These are phyloP conservation scores for Frankliniella intonsa DNA, from an alignment of 2,888 invertebrate species.

Conservation along the genomic window DNA sequence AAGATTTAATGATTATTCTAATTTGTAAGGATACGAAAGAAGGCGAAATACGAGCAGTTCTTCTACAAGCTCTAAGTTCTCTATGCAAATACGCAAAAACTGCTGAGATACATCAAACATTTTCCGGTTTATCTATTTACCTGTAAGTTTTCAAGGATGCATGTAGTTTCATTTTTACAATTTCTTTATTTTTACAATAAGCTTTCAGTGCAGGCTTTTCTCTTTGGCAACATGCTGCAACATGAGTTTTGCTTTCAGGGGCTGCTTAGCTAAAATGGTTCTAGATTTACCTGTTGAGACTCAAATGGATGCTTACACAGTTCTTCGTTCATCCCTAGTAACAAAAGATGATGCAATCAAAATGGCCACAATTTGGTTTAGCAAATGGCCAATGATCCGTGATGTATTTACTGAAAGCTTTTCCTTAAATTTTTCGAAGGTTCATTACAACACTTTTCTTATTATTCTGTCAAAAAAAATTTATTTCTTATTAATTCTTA, in stretches of 20 bases:
- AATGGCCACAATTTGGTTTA: not conserved
- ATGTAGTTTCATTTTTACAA: not conserved
- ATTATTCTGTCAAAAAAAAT: not conserved
- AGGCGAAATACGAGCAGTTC: not conserved
- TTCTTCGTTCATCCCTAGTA: not conserved
- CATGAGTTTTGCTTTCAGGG: not conserved
- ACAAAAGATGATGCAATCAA: not conserved
- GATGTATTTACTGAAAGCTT: not conserved
- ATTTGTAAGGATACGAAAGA: no score
- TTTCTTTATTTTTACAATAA: not conserved
- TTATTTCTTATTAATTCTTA: not conserved
- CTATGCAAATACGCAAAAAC: not conserved
- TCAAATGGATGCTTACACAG: not conserved
- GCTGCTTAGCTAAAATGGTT: not conserved
- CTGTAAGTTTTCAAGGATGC: not conserved
- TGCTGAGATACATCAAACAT: not conserved
- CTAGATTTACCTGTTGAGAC: not conserved
- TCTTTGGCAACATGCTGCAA: no score
- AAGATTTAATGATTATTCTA: no score
- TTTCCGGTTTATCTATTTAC: not conserved
- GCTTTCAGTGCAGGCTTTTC: not conserved
- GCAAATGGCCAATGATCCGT: not conserved
- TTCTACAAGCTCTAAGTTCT: not conserved
- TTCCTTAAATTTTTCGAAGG: not conserved
- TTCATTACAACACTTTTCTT: not conserved